Evolutionary conservation across 1,140 invertebrate species (phyloP), one percentile per base, ranked within the genome.

Genomic region (Sarcophaga bullata): DNA sequence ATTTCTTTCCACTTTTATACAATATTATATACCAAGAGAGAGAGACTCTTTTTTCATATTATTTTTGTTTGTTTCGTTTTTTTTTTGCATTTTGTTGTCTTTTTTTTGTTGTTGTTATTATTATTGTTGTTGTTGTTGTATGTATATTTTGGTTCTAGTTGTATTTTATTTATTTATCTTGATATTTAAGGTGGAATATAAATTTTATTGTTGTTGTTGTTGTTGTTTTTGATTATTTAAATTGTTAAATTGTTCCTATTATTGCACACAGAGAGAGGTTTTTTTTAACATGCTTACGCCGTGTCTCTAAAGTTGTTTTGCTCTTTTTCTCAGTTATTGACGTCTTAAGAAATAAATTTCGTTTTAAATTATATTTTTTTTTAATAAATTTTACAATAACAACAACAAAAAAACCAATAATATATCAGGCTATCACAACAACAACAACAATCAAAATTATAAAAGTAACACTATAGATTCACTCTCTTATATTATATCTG

Each of bases 141-240:
- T 76, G 46, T 78, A 17, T 50, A 52, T 78, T 78, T 78, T 78
- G 75, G 52, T 78, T 78, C 62, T 68, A 68, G 62, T 68, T 68
- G 62, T 68, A 49, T 50, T 72, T 78, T 78, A 47, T 78, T 73
- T 78, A 78, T 78, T 78, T 78, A 78, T 78, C 17, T 78, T 78
- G 62, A 68, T 25, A 25, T 68, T 58, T 68, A 68, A 68, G 62
- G 62, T 68, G 19, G n/a, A 58, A n/a, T 58, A 58, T 13, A 68
- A 1, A 37, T 37, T 37, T 37, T 37, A 4, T 37, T 37, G 17
- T 49, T 17, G 13, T 76, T 76, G 17, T 76, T 76, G 11, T 76
- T 76, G 10, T 9, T 73, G 15, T 75, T 75, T 75, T 11, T 8
- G 4, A 47, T 15, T 72, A 10, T 49, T 76, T 76, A 76, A 49